Evolutionary conservation across 2,113 vertebrate genomes (phyloP).

Genomic region (Xenopus borealis): DNA sequence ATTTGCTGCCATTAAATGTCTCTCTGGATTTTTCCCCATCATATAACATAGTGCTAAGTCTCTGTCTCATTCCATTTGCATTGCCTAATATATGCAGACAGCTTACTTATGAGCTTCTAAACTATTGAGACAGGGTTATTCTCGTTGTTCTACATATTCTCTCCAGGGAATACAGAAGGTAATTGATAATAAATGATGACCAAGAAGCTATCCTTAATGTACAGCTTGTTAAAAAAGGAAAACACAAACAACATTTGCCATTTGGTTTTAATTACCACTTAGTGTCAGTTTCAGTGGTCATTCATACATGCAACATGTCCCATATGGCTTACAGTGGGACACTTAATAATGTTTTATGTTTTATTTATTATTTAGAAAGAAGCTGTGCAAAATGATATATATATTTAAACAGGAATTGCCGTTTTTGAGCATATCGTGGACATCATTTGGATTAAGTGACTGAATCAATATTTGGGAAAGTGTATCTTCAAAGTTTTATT

Average conservation of each 20-base stretch:
- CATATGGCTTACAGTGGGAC: neutral
- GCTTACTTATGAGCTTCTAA: constrained; percentile 46
- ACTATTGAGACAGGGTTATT: constrained; percentile 40
- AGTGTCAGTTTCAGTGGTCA: neutral
- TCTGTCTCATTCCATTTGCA: constrained; percentile 40
- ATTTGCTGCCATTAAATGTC: constrained; percentile 23
- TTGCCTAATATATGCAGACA: constrained; percentile 39
- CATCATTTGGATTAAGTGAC: too few relatives aligned
- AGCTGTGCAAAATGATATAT: too few relatives aligned
- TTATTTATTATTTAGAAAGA: neutral
- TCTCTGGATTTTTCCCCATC: constrained; percentile 29
- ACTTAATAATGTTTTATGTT: neutral
- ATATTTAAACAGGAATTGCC: too few relatives aligned
- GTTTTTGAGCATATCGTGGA: too few relatives aligned
- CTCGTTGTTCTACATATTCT: constrained; percentile 18
- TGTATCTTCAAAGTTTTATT: too few relatives aligned
- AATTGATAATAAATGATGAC: constrained; percentile 44
- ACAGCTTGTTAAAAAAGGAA: neutral
- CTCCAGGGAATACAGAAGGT: constrained; percentile 35
- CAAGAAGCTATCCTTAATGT: constrained; percentile 13
- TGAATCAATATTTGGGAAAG: too few relatives aligned
- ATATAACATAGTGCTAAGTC: constrained; percentile 26
- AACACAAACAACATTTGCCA: constrained; percentile 17
- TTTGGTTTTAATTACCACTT: neutral
- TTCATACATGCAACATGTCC: neutral